Conservation (phyloP, 2,888 invertebrate species). For the Chrysomela aeneicollis region DNA sequence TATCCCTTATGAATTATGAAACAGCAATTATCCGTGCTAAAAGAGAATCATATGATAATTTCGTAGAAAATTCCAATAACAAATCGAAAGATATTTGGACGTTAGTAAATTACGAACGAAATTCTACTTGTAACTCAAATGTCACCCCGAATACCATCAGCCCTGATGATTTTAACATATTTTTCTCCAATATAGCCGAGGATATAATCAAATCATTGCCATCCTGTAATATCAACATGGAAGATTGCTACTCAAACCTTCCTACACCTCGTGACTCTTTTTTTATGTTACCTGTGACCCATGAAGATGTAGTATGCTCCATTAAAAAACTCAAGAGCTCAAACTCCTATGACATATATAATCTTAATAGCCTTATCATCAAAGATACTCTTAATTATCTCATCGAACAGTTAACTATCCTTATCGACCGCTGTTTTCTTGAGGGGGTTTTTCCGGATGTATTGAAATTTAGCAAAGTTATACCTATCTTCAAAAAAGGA, state of each 20-base stretch:
- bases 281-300: not conserved
- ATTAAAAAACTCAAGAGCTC: constrained; percentile 7
- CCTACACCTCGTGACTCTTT: not conserved
- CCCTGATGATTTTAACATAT: not conserved
- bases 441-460: not conserved
- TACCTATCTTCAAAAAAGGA: not conserved
- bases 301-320: not conserved
- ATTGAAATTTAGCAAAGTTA: not conserved
- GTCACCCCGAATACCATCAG: not conserved
- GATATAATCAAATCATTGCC: not conserved
- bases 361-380: not conserved
- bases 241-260: not conserved
- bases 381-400: not conserved
- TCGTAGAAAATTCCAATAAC: constrained; percentile 15
- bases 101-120: constrained; percentile 13
- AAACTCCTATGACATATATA: not conserved
- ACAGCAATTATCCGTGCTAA: not conserved
- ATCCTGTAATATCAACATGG: not conserved
- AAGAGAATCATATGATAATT: constrained; percentile 18
- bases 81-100: constrained; percentile 3
- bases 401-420: not conserved
- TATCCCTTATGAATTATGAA: not conserved
- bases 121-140: not conserved
- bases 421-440: not conserved
- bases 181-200: too few species aligned